Conservation (phyloP, 2,113 vertebrate species). For the Crotalus viridis region DNA sequence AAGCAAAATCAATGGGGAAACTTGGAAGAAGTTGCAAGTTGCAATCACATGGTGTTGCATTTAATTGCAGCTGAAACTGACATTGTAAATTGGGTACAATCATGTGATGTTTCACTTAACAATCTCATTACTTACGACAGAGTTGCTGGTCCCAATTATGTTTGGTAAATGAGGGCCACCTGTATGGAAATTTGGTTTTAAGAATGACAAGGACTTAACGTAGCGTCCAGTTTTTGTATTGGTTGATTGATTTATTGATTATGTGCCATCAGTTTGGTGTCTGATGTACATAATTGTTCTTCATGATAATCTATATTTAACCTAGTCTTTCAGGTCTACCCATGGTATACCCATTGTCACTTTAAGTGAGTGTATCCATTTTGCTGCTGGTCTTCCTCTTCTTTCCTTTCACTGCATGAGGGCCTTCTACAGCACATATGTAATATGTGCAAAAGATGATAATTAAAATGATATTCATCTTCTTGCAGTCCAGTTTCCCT, state of each 20-base stretch:
- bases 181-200: slow-evolving; percentile 9
- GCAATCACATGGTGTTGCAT: not conserved
- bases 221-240: not conserved
- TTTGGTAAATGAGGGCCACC: not conserved
- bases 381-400: not conserved
- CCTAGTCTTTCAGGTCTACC: not conserved
- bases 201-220: not conserved
- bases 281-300: not conserved
- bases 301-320: not conserved
- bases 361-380: not conserved
- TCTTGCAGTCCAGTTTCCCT: not conserved
- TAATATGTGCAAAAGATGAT: not conserved
- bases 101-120: not conserved
- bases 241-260: not conserved
- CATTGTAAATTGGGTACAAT: not conserved
- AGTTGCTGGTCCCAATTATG: not conserved
- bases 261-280: not conserved
- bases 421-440: not conserved
- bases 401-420: not conserved
- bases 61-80: not conserved
- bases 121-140: not conserved
- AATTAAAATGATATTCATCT: not conserved
- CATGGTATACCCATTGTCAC: not conserved
- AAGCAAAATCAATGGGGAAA: not conserved
- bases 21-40: not conserved